Conservation (phyloP, 2,797 vertebrate species). For the Pristis pectinata region DNA sequence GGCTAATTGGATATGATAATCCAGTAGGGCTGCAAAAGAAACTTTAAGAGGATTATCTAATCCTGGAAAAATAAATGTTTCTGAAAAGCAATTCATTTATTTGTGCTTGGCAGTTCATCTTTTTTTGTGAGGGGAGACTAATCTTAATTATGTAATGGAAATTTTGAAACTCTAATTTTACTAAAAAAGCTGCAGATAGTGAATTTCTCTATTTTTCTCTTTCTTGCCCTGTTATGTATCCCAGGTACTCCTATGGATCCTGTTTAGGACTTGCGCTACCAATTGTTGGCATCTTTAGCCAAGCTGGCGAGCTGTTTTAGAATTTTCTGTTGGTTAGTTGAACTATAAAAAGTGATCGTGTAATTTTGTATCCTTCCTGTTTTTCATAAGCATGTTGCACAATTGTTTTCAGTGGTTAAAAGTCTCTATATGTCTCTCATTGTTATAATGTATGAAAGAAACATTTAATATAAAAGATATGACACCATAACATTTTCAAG, state of each 20-base stretch:
- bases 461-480: not conserved
- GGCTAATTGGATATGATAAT: constrained; percentile 77
- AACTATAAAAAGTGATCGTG: not conserved
- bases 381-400: not conserved
- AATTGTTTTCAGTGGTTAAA: not conserved
- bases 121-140: not conserved
- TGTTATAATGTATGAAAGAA: not conserved
- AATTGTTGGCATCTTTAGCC: not conserved
- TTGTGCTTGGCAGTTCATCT: constrained; percentile 46
- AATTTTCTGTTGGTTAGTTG: not conserved
- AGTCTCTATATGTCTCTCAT: not conserved
- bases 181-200: not conserved
- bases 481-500: not conserved
- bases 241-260: not conserved
- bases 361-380: not conserved
- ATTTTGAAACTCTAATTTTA: too few relatives aligned
- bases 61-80: constrained; percentile 48
- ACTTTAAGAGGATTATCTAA: constrained; percentile 59
- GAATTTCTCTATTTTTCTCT: not conserved
- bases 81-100: constrained; percentile 44
- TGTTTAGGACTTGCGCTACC: not conserved
- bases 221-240: not conserved
- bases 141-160: not conserved
- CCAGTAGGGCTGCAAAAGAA: constrained; percentile 52
- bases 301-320: not conserved